Base-by-base conservation (phyloP, 2,797 vertebrate genomes). In the Tinamus major region DNA sequence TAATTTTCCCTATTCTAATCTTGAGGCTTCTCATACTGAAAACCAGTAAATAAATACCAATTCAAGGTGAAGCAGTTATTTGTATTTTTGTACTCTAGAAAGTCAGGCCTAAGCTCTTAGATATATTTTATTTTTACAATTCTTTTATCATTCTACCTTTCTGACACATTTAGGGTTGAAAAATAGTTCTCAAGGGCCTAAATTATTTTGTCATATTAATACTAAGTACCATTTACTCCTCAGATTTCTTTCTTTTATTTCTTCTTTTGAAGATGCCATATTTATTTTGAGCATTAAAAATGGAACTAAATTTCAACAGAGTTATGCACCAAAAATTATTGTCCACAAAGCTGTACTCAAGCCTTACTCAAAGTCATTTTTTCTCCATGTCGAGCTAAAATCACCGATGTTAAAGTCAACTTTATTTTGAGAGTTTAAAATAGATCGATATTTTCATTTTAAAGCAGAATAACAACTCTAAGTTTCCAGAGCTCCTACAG, bases 31-130 rank as follows among this genome's bases (percentile, higher is more conserved):
- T 92, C 53, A 92, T 89, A 49, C 67, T 84, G 70, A 59, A 94
- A 90, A 92, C 90, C 88, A 79, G 90, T 92, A 95, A 97, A 96
- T 94, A 96, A 96, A 96, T 91, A 79, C 96, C 93, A 96, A 33
- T 89, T 84, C 85, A 85, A 96, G 93, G 88, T 87, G 75, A 33
- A 85, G 41, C 29, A 95, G 65, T 85, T 92, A 92, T 94, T 93
- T 90, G 87, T 95, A 96, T 90, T 92, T 82, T 76, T 89, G 53
- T 80, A 86, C 80, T 77, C 79, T 62, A 79, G 71, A 86, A 97
- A 96, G 87, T 82, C 87, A 94, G 80, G 75, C 92, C 90, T 68
- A 82, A 82, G 79, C 58, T 90, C 76, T 92, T 94, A 85, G 91
- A 95, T 95, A 96, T 96, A 95, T 94, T 96, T 96, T 89, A 49